phyloP scores from a whole-genome alignment of 2,113 vertebrate species.

The Oryzias celebensis region DNA sequence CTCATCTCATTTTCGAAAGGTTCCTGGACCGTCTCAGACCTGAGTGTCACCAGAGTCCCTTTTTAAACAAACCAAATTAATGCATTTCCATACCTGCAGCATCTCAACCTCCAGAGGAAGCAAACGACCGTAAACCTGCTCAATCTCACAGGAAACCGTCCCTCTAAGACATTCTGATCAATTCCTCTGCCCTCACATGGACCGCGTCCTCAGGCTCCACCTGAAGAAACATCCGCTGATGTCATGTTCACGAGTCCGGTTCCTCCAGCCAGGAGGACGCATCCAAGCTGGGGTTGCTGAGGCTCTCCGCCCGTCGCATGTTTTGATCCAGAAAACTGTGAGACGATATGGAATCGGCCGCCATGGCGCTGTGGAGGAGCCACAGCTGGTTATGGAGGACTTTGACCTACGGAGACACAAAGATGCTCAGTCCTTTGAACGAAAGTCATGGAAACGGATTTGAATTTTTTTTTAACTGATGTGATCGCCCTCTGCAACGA shows the following conservation, averaged over 20 bases:
- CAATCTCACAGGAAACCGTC: not conserved
- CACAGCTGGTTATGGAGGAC: conserved; percentile 90
- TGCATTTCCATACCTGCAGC: not conserved
- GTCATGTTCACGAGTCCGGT: conserved; percentile 58
- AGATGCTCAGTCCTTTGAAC: not conserved
- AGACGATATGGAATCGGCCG: conserved; percentile 84
- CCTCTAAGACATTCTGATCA: not conserved
- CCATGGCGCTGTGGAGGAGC: conserved; percentile 87
- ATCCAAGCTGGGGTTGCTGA: conserved; percentile 69
- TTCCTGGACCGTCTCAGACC: not conserved
- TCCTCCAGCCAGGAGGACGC: conserved; percentile 91
- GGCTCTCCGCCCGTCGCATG: conserved; percentile 79
- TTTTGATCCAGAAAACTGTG: conserved; percentile 86
- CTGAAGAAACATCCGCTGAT: not conserved
- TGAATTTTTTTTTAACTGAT: too few relatives aligned
- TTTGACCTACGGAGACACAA: conserved; percentile 79
- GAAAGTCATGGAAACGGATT: too few relatives aligned
- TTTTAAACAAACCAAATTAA: not conserved
- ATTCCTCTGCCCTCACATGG: not conserved
- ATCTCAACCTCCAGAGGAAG: not conserved
- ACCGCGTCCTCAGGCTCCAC: not conserved
- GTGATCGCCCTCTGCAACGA: too few relatives aligned
- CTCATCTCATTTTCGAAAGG: not conserved
- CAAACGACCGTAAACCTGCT: not conserved
- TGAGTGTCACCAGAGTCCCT: not conserved